These are phyloP conservation scores for Lepisosteus osseus DNA, from an alignment of 2,113 vertebrate genomes.

Conservation along the genomic window DNA sequence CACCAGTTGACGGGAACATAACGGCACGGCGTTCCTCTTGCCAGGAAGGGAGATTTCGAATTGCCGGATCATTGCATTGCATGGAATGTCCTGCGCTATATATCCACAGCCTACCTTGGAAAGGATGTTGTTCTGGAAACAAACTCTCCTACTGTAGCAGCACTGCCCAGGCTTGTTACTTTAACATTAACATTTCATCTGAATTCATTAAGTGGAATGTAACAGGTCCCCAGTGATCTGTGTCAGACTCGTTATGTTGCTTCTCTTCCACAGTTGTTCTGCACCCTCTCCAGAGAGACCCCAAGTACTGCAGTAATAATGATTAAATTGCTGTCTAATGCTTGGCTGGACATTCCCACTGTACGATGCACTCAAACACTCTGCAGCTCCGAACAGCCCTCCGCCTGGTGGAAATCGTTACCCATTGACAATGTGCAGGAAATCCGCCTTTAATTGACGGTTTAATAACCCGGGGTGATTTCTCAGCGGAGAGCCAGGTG, in stretches of 20 bases:
- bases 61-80: too few species aligned
- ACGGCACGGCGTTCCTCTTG: too few species aligned
- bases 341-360: slow-evolving; percentile 49
- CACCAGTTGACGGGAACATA: too few species aligned
- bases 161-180: slow-evolving; percentile 32
- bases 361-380: background rate
- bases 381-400: background rate
- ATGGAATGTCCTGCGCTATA: too few species aligned
- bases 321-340: slow-evolving; percentile 57
- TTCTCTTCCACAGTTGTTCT: slow-evolving; percentile 45
- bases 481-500: background rate
- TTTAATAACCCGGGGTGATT: background rate
- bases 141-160: slow-evolving; percentile 3
- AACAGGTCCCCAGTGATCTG: slow-evolving; percentile 44
- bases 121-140: background rate
- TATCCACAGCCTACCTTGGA: too few species aligned
- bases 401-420: slow-evolving; percentile 10
- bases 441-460: slow-evolving; percentile 2
- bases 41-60: too few species aligned
- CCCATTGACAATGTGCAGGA: slow-evolving; percentile 13
- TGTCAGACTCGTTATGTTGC: slow-evolving; percentile 51
- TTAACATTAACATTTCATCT: slow-evolving; percentile 42
- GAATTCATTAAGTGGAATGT: slow-evolving; percentile 46
- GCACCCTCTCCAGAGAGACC: slow-evolving; percentile 42
- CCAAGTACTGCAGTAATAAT: slow-evolving; percentile 47